Base-by-base conservation (phyloP, 2,113 vertebrate genomes). In the Athene noctua region DNA sequence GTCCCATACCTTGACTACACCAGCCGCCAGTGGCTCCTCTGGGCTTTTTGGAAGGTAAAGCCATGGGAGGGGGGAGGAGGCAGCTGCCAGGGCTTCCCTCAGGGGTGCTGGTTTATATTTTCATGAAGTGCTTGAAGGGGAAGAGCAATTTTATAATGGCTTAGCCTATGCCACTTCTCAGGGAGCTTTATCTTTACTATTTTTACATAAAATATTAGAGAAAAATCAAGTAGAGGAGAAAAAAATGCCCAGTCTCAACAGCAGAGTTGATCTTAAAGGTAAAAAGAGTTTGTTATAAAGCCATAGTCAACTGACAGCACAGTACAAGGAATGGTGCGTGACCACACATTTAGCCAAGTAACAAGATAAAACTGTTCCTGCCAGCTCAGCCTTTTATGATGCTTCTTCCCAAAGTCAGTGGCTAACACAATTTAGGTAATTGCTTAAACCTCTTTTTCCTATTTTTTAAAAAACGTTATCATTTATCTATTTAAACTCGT, bases 1-100 rank as follows among this genome's bases (percentile, higher is more conserved):
- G 67, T 84, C 54, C n/a, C 2, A 1, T 0, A 2, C 23, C 4
- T 2, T 30, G 59, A 61, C 49, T 1, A 2, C n/a, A 17, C 21
- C 1, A 1, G 34, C 22, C 15, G 42, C 46, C 23, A 20, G 54
- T 36, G 32, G 34, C n/a, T 59, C 34, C 52, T 80, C 13, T 21
- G 27, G 32, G 46, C 21, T 29, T 92, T 84, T 74, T 27, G 47
- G 49, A 74, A 63, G 68, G 49, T 36, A 55, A 54, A 92, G 67
- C 18, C 20, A 14, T 8, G 26, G 73, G 29, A 80, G 34, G 17
- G 34, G 38, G 51, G 78, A 65, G 29, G 40, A 79, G 47, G 20
- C 13, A 8, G 63, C 34, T 78, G 25, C 57, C 78, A 30, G n/a
- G 22, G 12, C 27, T 85, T 62, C 58, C 22, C 32, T 72, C 46